Base-by-base conservation (phyloP, 1,140 invertebrate species). In the Zaprionus ornatus region DNA sequence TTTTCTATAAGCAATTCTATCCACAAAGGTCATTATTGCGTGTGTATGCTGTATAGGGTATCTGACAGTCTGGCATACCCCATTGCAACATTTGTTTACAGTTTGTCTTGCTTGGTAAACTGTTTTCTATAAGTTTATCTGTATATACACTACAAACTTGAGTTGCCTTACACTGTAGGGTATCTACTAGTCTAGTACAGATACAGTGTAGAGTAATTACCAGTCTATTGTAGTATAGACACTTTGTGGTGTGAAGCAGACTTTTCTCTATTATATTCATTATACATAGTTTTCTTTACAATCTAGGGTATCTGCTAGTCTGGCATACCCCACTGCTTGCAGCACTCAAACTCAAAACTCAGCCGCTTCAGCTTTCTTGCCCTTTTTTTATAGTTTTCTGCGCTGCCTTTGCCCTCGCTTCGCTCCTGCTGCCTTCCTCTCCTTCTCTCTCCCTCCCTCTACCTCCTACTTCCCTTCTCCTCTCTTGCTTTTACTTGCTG, bases 271-370 rank as follows among this genome's bases (percentile, higher is more conserved):
- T 4, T 9, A 5, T 15, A 5, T n/a, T 15, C 37, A 15, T 4
- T 40, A 15, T 15, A 13, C 13, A 15, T 1, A 12, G 10, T 0
- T 17, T 42, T n/a, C 7, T 45, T 3, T 19, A 7, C 3, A 45
- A 3, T 32, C 3, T 19, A 54, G 29, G 9, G 32, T 23, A 55
- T 40, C 32, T 42, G 4, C 35, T 19, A 56, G 35, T 55, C 10
- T 12, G 6, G 4, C 25, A 56, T 4, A 45, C 63, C 35, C 50
- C 15, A 23, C 21, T 59, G 4, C 2, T 2, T 40, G 9, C 12
- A 42, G 67, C 55, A 76, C 54, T 60, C 25, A 40, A 65, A 61
- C 32, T 62, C 48, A 56, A 73, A 75, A 63, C 56, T 66, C 37
- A 37, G 61, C 12, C 68, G 42, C 23, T 64, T 27, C 54, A 57